Base-by-base conservation (phyloP, 2,113 vertebrate genomes). In the Ibidorhyncha struthersii region DNA sequence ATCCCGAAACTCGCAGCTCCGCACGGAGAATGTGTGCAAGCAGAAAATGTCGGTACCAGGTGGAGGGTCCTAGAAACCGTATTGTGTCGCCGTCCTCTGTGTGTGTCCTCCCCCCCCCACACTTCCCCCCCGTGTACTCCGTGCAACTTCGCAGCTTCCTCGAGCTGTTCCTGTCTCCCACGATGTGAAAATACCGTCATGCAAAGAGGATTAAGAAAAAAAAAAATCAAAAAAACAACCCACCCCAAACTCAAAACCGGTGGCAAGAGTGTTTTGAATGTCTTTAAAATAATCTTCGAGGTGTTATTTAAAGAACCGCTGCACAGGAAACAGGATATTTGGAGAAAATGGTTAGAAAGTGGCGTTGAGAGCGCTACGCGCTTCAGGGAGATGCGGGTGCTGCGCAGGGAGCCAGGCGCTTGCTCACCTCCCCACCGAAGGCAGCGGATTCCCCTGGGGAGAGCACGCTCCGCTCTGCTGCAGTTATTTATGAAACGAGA, bases 151-250 rank as follows among this genome's bases (percentile, higher is more conserved):
- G 63, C 91, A 90, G 94, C 88, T 92, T 92, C 91, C 91, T 89
- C 55, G 58, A 96, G 92, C 89, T 78, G 95, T 91, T 95, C 92
- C 86, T 47, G 49, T 94, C 95, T 89, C 93, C 95, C 95, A 92
- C 91, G 79, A 82, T 12, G 72, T 92, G 91, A 94, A 96, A 93
- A 86, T 63, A 93, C 53, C 91, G 72, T 94, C 93, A 86, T 91
- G 65, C 89, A 10, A 91, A 72, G 49, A 77, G 7, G 67, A 76
- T 86, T 40, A 19, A 40, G 40, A 63, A 78, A 92, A 93, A 86
- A 74, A 55, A 73, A 63, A 34, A 19, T 17, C 0, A 55, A 41
- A 38, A 23, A 38, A 25, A 4, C 59, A 69, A 67, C 55, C 82
- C 82, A 82, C 91, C 80, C 81, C 36, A 66, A 90, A 76, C 40